These are phyloP conservation scores for Drosophila kanekoi DNA, from an alignment of 2,888 invertebrate genomes.

Conservation along the genomic window DNA sequence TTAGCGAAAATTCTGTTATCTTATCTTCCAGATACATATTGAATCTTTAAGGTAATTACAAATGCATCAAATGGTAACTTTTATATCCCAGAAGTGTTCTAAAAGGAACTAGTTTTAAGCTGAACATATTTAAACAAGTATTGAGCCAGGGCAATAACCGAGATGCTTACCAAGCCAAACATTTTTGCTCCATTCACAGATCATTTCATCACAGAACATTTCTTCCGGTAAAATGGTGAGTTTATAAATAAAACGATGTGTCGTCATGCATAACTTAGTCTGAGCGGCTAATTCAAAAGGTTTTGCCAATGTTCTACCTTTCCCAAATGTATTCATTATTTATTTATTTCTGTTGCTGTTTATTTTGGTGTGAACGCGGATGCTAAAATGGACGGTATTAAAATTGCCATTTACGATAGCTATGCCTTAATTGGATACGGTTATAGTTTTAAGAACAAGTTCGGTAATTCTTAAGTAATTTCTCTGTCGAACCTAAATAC, in stretches of 20 bases:
- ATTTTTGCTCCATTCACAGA: conserved; percentile 33
- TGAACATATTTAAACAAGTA: conserved; percentile 7
- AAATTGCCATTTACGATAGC: conserved; percentile 33
- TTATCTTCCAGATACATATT: no score
- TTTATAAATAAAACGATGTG: conserved; percentile 24
- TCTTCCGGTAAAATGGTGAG: conserved; percentile 38
- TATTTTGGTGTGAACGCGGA: conserved; percentile 37
- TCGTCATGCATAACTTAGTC: conserved; percentile 51
- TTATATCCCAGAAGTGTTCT: neutral
- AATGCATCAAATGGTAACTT: no score
- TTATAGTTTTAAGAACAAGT: conserved; percentile 59
- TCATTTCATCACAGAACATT: no score
- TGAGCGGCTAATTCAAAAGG: conserved; percentile 35
- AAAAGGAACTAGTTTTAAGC: conserved; percentile 20
- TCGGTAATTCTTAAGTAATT: conserved; percentile 62
- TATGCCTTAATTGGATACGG: conserved; percentile 41
- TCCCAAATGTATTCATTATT: conserved; percentile 27
- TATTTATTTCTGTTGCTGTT: neutral
- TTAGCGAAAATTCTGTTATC: no score
- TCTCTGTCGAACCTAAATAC: conserved; percentile 29
- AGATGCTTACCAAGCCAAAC: conserved; percentile 11
- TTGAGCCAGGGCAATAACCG: conserved; percentile 55
- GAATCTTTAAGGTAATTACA: no score
- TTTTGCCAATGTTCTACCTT: conserved; percentile 24
- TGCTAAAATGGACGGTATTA: conserved; percentile 22